These are phyloP conservation scores for Fulica atra DNA, from an alignment of 2,113 vertebrate species.

Conservation along the genomic window DNA sequence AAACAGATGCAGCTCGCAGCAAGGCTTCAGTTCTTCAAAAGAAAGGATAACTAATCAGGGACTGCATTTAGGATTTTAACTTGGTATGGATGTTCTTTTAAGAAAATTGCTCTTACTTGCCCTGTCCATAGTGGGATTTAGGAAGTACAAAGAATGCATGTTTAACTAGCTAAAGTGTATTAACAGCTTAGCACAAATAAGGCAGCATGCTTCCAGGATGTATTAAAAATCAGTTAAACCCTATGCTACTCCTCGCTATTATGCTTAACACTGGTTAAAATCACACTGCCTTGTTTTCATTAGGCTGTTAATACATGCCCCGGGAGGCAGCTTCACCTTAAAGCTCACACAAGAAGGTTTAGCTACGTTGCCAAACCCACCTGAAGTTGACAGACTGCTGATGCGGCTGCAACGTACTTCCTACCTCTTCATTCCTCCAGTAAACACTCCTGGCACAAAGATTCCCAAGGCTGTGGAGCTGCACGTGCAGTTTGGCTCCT, in stretches of 20 bases:
- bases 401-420: neutral
- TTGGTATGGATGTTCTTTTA: neutral
- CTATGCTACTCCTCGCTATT: neutral
- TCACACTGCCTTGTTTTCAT: neutral
- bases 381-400: constrained; percentile 28
- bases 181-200: constrained; percentile 33
- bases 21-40: neutral
- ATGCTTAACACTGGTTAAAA: neutral
- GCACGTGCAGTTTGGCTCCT: neutral
- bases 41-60: neutral
- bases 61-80: neutral
- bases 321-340: constrained; percentile 1
- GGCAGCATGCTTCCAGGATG: neutral
- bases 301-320: neutral
- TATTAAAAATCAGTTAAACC: constrained; percentile 22
- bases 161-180: neutral
- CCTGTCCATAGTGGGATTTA: neutral
- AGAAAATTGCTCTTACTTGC: neutral
- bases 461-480: neutral
- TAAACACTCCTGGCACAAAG: neutral
- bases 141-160: neutral
- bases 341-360: neutral
- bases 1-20: neutral
- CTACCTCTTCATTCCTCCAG: neutral
- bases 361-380: constrained; percentile 3